Percentiles rank a stretch among this genome's conserved stretches.
phyloP scores from a whole-genome alignment of 2,888 invertebrate genomes.

The Archips xylosteana region DNA sequence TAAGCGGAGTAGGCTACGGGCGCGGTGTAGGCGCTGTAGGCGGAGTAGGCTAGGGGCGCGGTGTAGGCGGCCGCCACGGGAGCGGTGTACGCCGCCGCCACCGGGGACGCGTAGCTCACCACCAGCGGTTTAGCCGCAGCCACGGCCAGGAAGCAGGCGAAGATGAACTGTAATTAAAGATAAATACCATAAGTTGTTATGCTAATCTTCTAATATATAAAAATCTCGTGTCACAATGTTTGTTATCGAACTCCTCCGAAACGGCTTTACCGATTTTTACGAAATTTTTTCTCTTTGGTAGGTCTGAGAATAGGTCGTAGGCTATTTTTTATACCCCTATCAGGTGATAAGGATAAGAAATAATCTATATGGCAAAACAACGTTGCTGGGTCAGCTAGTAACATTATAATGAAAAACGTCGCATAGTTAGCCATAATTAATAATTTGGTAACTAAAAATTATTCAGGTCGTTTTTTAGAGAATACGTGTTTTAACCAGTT shows the following conservation, averaged over 20 bases:
- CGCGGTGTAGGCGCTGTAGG: slow-evolving; percentile 63
- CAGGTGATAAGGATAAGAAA: no score
- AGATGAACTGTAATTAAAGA: slow-evolving; percentile 70
- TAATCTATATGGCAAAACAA: no score
- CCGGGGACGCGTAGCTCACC: slow-evolving; percentile 42
- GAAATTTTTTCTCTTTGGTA: no score
- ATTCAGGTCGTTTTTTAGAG: not conserved
- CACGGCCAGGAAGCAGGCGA: slow-evolving; percentile 83
- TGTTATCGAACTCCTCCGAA: no score
- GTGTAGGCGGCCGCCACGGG: slow-evolving; percentile 54
- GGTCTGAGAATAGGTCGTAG: no score
- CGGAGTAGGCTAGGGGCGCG: slow-evolving; percentile 60
- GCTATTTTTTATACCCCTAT: no score
- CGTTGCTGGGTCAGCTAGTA: no score
- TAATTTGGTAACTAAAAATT: not conserved
- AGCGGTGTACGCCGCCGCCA: slow-evolving; percentile 36
- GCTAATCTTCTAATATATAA: not conserved
- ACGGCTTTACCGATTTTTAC: no score
- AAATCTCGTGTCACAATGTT: no score
- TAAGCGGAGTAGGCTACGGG: slow-evolving; percentile 62
- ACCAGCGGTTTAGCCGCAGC: slow-evolving; percentile 63
- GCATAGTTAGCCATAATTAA: not conserved
- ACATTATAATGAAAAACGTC: no score
- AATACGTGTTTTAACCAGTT: no score
- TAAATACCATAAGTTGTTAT: not conserved